Evolutionary conservation across 2,797 vertebrate species (phyloP).

Genomic region (Hylomyscus alleni): DNA sequence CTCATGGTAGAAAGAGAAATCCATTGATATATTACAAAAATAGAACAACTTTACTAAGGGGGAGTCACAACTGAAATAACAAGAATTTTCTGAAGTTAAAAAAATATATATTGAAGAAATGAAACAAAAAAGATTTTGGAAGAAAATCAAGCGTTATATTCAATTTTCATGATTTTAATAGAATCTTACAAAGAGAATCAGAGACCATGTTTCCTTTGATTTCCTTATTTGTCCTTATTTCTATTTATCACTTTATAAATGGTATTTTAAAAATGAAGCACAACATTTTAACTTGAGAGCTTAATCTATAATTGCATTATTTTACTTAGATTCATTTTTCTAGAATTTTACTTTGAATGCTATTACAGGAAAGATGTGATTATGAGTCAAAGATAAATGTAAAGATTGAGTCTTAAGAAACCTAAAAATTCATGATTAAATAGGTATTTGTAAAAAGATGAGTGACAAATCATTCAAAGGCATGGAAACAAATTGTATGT

Average conservation of each 20-base stretch:
- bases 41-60: background rate
- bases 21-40: background rate
- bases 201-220: background rate
- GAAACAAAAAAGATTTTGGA: too few relatives aligned
- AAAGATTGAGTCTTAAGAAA: background rate
- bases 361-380: background rate
- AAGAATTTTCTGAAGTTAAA: background rate
- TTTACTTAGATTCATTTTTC: background rate
- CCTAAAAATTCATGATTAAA: background rate
- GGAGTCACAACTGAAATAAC: background rate
- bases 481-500: background rate
- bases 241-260: background rate
- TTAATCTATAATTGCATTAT: background rate
- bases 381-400: background rate
- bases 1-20: background rate
- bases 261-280: background rate
- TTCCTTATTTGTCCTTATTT: background rate
- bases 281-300: background rate
- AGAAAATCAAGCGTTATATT: background rate
- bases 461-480: background rate
- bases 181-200: too few relatives aligned
- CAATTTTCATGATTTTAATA: background rate
- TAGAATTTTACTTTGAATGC: background rate
- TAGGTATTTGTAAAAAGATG: background rate
- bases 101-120: too few relatives aligned